A percentile compares a stretch with the other conserved stretches of the same genome.
phyloP scores from a whole-genome alignment of 2,797 vertebrate species.

The Catamblyrhynchus diadema region DNA sequence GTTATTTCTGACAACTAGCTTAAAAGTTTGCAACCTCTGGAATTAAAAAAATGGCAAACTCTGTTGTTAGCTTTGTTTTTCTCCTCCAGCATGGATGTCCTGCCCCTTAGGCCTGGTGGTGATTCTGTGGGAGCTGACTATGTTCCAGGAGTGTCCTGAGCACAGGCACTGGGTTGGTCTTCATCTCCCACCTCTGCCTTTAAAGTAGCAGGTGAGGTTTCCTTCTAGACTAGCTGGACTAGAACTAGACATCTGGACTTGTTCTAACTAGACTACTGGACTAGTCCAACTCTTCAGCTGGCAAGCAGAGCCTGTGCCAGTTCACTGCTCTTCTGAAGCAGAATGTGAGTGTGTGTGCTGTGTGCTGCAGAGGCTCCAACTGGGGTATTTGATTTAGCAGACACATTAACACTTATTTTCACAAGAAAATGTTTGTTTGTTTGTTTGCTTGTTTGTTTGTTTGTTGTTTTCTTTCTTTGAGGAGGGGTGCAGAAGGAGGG shows the following conservation, averaged over 20 bases:
- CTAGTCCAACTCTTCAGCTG: not conserved
- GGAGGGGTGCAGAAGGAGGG: not conserved
- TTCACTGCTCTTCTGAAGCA: not conserved
- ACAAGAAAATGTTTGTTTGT: not conserved
- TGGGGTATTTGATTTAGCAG: not conserved
- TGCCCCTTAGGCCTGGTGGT: not conserved
- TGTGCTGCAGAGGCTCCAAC: not conserved
- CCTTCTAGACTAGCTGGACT: not conserved
- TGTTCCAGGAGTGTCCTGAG: not conserved
- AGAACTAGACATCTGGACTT: not conserved
- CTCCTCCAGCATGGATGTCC: fast-evolving
- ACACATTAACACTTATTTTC: not conserved
- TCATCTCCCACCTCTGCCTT: not conserved
- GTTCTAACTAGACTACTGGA: too few relatives aligned
- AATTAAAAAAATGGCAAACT: not conserved
- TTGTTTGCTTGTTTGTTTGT: too few relatives aligned
- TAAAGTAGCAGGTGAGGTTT: not conserved
- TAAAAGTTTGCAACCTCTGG: not conserved
- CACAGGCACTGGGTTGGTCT: not conserved
- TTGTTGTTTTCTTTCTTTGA: not conserved
- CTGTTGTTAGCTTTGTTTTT: not conserved
- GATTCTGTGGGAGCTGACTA: not conserved
- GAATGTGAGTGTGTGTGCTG: not conserved
- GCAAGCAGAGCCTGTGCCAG: not conserved
- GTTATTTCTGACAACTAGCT: not conserved